A percentile compares a stretch with the other conserved stretches of the same genome.
These are phyloP conservation scores for Catharus ustulatus DNA, from an alignment of 2,797 vertebrate species.

Conservation along the genomic window DNA sequence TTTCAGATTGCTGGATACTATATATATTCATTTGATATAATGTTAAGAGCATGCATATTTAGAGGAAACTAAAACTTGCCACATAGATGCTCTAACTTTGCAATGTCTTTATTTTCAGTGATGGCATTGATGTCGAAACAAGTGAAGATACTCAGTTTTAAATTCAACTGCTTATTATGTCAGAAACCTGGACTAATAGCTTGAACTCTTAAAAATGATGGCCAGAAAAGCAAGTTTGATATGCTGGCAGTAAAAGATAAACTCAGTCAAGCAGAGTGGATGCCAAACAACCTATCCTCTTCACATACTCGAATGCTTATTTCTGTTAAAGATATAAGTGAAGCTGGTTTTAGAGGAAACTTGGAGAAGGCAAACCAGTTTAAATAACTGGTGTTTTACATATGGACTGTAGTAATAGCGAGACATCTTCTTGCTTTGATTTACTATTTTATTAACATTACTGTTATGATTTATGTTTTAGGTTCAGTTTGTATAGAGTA, in stretches of 20 bases:
- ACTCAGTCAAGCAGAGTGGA: not conserved
- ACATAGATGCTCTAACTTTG: not conserved
- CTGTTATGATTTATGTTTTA: not conserved
- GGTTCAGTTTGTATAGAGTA: not conserved
- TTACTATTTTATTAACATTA: not conserved
- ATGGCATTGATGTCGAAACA: not conserved
- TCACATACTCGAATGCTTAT: not conserved
- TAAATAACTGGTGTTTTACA: not conserved
- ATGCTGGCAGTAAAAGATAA: not conserved
- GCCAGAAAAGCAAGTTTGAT: not conserved
- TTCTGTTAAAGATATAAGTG: not conserved
- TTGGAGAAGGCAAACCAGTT: not conserved
- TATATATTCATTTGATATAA: no score
- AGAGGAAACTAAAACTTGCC: not conserved
- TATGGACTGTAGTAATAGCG: not conserved
- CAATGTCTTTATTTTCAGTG: not conserved
- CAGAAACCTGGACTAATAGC: not conserved
- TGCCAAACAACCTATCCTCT: not conserved
- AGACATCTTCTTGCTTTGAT: not conserved
- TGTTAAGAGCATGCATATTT: not conserved
- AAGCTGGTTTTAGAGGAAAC: not conserved
- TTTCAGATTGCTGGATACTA: not conserved
- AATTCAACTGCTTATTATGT: not conserved
- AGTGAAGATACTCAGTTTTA: not conserved
- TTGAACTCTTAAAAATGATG: not conserved